phyloP scores from a whole-genome alignment of 2,113 vertebrate genomes.

The Callithrix jacchus region DNA sequence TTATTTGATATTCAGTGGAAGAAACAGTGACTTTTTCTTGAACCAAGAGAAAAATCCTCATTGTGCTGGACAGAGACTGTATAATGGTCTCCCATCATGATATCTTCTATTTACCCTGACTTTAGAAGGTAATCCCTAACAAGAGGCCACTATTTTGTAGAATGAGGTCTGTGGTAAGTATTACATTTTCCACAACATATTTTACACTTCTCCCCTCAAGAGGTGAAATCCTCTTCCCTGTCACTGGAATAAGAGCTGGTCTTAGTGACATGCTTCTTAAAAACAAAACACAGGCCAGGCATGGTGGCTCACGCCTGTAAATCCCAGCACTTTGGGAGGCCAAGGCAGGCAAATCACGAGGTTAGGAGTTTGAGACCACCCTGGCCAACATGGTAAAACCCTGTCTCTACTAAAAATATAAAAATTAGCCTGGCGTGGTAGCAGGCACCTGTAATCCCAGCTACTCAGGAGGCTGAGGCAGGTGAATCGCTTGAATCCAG shows the following conservation, averaged over 20 bases:
- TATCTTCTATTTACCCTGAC: not conserved
- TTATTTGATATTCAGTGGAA: not conserved
- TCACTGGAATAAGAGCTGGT: not conserved
- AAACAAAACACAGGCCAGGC: not conserved
- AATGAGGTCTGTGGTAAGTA: not conserved
- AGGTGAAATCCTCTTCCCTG: not conserved
- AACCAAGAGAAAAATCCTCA: not conserved
- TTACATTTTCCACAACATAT: not conserved
- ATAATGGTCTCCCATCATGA: not conserved
- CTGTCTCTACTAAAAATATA: too few species aligned
- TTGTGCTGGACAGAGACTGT: not conserved
- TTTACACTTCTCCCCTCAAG: not conserved
- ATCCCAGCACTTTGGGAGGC: too few species aligned
- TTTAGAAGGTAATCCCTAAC: not conserved
- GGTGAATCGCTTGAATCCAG: too few species aligned
- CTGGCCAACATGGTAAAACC: too few species aligned
- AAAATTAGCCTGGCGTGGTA: too few species aligned
- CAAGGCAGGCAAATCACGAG: too few species aligned
- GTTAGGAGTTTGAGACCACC: too few species aligned
- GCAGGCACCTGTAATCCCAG: too few species aligned
- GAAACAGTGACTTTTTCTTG: not conserved
- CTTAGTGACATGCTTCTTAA: not conserved
- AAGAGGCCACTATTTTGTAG: not conserved
- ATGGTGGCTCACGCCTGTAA: too few species aligned
- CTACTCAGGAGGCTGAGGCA: too few species aligned